Conservation (phyloP, 2,113 vertebrate species). For the Phocoena phocoena region DNA sequence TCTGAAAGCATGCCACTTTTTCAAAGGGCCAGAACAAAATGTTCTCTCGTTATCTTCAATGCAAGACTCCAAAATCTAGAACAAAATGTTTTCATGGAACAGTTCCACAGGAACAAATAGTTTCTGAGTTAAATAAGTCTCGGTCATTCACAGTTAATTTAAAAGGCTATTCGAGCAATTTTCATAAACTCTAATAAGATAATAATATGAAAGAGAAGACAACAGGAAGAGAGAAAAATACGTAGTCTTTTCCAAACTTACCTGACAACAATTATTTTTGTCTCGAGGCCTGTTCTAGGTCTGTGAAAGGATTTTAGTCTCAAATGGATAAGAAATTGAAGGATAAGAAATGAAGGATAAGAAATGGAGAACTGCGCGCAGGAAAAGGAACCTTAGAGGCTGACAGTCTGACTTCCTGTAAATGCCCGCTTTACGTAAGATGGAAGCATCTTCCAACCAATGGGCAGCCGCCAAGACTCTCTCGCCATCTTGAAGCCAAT, state of each 20-base stretch:
- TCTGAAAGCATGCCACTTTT: background rate
- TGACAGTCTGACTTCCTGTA: background rate
- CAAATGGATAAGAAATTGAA: background rate
- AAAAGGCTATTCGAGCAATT: background rate
- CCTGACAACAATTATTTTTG: background rate
- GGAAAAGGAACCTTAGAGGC: background rate
- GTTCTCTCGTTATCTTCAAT: background rate
- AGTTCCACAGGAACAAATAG: background rate
- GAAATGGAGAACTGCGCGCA: background rate
- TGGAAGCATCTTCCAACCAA: background rate
- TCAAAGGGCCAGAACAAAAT: background rate
- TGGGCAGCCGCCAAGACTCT: background rate
- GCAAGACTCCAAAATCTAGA: background rate
- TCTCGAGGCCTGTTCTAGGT: background rate
- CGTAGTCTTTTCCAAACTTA: background rate
- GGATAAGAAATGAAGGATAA: background rate
- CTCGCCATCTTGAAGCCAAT: background rate
- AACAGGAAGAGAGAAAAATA: background rate
- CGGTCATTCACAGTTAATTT: background rate
- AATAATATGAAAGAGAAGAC: background rate
- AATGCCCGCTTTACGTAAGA: background rate
- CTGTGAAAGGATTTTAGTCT: background rate
- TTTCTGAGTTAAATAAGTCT: background rate
- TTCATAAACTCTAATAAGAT: background rate
- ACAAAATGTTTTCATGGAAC: slow-evolving; percentile 5